Percentiles rank a stretch among this genome's conserved stretches.
phyloP scores from a whole-genome alignment of 2,113 vertebrate genomes.

The Dromas ardeola region DNA sequence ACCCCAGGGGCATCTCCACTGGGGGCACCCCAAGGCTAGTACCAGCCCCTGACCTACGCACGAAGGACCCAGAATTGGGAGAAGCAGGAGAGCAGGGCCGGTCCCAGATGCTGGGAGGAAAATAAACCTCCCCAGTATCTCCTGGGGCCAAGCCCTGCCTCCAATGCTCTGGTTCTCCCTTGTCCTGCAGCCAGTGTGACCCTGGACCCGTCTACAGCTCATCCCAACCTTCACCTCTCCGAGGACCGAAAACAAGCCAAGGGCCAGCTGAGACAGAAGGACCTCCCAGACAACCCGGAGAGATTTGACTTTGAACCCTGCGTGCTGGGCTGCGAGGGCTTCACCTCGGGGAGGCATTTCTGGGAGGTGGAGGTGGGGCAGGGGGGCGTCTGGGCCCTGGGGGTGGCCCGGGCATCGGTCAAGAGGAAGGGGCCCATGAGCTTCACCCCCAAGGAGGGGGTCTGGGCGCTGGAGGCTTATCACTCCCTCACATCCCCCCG shows the following conservation, averaged over 20 bases:
- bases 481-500: conserved; percentile 66
- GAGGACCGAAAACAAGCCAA: conserved; percentile 70
- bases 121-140: not conserved
- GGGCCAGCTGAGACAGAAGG: conserved; percentile 20
- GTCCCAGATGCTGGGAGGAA: not conserved
- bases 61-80: not conserved
- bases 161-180: not conserved
- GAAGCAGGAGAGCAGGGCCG: not conserved
- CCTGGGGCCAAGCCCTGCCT: not conserved
- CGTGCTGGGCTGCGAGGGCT: conserved; percentile 72
- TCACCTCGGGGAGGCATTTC: conserved; percentile 70
- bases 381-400: conserved; percentile 77
- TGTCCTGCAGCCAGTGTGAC: conserved; percentile 1
- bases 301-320: conserved; percentile 73
- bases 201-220: conserved; percentile 74
- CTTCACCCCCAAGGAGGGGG: conserved; percentile 76
- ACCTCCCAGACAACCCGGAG: conserved; percentile 46
- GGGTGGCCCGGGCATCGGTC: conserved; percentile 71
- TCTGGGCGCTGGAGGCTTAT: conserved; percentile 76
- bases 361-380: conserved; percentile 82
- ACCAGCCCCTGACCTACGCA: not conserved
- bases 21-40: not conserved
- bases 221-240: conserved; percentile 69
- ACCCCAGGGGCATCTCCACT: not conserved
- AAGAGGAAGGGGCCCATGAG: conserved; percentile 79